phyloP scores from a whole-genome alignment of 1,140 invertebrate species.

The Monomorium pharaonis region DNA sequence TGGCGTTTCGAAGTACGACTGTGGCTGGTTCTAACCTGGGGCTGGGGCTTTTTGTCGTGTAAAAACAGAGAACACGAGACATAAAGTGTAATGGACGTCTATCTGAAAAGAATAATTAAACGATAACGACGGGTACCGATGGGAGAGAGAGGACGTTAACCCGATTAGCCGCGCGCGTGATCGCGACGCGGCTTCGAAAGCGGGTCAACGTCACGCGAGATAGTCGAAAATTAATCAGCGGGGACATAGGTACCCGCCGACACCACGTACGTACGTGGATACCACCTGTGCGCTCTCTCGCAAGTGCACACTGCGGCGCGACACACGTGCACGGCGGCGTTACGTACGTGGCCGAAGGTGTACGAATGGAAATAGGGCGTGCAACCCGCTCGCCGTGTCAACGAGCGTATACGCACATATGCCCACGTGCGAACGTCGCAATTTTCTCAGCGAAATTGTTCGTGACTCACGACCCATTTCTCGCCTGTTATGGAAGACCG shows the following conservation, averaged over 20 bases:
- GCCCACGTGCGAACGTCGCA: constrained; percentile 8
- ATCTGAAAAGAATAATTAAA: background rate
- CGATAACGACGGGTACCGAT: background rate
- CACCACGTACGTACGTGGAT: background rate
- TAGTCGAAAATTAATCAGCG: constrained; percentile 47
- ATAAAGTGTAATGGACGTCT: background rate
- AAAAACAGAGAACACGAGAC: no score
- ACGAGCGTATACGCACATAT: constrained; percentile 31
- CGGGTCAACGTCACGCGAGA: constrained; percentile 24
- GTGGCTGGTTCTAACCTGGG: no score
- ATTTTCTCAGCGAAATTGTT: constrained; percentile 11
- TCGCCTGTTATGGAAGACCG: background rate
- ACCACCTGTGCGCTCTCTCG: constrained; percentile 10
- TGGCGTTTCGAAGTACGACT: background rate
- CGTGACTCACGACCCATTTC: background rate
- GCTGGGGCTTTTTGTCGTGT: no score
- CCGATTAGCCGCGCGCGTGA: background rate
- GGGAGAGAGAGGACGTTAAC: constrained; percentile 5
- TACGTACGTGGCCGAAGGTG: constrained; percentile 34
- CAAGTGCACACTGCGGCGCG: no score
- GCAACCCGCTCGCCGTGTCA: constrained; percentile 62
- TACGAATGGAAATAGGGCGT: constrained; percentile 71
- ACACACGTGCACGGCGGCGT: background rate
- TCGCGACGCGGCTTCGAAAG: constrained; percentile 5
- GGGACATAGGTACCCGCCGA: background rate